Evolutionary conservation across 2,888 invertebrate species (phyloP).

Genomic region (Drosophila testacea): DNA sequence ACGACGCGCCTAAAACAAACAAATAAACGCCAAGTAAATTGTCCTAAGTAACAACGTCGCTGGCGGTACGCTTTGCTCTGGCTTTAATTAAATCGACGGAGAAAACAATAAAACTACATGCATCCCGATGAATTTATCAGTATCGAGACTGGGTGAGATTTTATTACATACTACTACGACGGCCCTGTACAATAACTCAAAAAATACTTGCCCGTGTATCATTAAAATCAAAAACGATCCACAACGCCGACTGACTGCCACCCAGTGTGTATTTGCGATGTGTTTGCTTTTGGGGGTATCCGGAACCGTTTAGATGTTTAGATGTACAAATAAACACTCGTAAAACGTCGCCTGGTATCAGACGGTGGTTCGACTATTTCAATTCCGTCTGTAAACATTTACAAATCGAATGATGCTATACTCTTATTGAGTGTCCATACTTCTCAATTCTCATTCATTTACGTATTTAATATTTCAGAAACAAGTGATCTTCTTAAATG

Average conservation of each 20-base stretch:
- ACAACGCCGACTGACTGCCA: slow-evolving; percentile 43
- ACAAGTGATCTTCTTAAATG: no score
- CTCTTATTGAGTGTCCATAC: slow-evolving; percentile 31
- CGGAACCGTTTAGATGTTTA: slow-evolving; percentile 62
- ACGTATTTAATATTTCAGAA: no score
- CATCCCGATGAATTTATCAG: slow-evolving; percentile 8
- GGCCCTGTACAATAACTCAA: slow-evolving; percentile 70
- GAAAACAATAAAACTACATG: slow-evolving; percentile 70
- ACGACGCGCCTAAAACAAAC: slow-evolving; percentile 79
- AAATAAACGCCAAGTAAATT: slow-evolving; percentile 76
- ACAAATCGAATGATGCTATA: slow-evolving; percentile 7
- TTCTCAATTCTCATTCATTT: neutral
- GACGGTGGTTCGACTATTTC: slow-evolving; percentile 19
- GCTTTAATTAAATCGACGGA: slow-evolving; percentile 75
- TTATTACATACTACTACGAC: slow-evolving; percentile 60
- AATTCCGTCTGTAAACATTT: slow-evolving; percentile 27
- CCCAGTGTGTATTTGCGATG: slow-evolving; percentile 59
- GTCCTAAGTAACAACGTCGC: slow-evolving; percentile 65
- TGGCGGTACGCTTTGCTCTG: slow-evolving; percentile 74
- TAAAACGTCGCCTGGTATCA: slow-evolving; percentile 32
- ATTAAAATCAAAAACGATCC: slow-evolving; percentile 74
- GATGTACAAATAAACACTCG: slow-evolving; percentile 78
- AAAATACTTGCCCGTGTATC: slow-evolving; percentile 75
- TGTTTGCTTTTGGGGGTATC: slow-evolving; percentile 37
- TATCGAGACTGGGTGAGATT: slow-evolving; percentile 53